Evolutionary conservation across 2,888 invertebrate species (phyloP).

Genomic region (Trachelus iudaicus): DNA sequence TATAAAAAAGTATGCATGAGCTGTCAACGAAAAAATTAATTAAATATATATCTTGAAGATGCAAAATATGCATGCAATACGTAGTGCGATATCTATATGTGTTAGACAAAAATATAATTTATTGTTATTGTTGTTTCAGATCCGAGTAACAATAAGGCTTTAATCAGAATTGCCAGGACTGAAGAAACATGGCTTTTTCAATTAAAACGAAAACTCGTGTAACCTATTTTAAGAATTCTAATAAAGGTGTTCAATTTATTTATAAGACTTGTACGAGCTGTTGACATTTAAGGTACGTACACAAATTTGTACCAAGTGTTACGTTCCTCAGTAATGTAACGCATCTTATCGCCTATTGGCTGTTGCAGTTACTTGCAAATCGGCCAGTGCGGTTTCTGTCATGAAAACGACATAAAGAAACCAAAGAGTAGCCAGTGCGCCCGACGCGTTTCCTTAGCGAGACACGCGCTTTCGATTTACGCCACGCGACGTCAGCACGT

Average conservation of each 20-base stretch:
- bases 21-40: too few relatives aligned
- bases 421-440: constrained; percentile 13
- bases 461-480: constrained; percentile 35
- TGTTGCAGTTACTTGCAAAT: not conserved
- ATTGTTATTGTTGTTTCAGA: not conserved
- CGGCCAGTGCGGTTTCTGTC: not conserved
- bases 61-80: too few relatives aligned
- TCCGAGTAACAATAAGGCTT: not conserved
- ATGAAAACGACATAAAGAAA: constrained; percentile 16
- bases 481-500: constrained; percentile 59
- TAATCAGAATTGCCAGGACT: not conserved
- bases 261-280: not conserved
- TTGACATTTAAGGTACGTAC: not conserved
- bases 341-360: not conserved
- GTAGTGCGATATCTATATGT: too few relatives aligned
- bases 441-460: constrained; percentile 13
- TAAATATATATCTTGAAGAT: too few relatives aligned
- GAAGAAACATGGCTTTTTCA: not conserved
- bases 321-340: not conserved
- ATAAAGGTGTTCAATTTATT: not conserved
- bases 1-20: not conserved
- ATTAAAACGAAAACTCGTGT: not conserved
- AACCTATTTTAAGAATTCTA: not conserved
- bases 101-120: not conserved
- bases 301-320: not conserved